Evolutionary conservation across 2,797 vertebrate genomes (phyloP), one percentile per base, ranked within the genome.

Genomic region (Intellagama lesueurii): DNA sequence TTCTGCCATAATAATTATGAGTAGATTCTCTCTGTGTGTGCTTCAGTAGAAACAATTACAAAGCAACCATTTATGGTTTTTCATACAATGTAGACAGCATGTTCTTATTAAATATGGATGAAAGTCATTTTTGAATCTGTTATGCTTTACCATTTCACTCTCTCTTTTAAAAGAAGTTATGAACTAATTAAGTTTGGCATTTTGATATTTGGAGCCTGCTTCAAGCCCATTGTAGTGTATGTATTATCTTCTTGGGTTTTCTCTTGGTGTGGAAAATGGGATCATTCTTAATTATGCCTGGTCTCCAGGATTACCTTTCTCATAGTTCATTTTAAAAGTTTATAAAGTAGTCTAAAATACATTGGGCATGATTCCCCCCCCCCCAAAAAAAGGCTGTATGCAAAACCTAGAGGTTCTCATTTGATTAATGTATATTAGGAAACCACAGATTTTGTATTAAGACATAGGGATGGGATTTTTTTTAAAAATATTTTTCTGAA

Each of bases 71-170:
- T 90, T 80, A 80, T 73, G 24, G 40, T 49, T 80, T 83, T 87
- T 84, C 89, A 49, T 69, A 72, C 68, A 60, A 35, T 73, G 66
- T 47, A 83, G 76, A 90, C 68, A 64, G 49, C 81, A n/a, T 80
- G 85, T 79, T 87, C 72, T 79, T 87, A 87, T 90, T 90, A 90
- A 87, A 73, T 87, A 87, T 68, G 81, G 49, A 88, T 84, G 81
- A 68, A 87, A 40, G 72, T 68, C 66, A 84, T 85, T 80, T 86
- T 85, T 75, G 75, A 88, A 90, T 56, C 75, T 78, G 24, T 82
- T 76, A 44, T 87, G 35, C 35, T 35, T 87, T 72, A 1, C 49
- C n/a, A 52, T 32, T 87, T 78, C 22, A 52, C 83, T 66, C 32
- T 89, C 35, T 77, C 52, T 69, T 35, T 73, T n/a, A 6, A 32